phyloP scores from a whole-genome alignment of 2,888 invertebrate species.

The Sphinx pinastri region DNA sequence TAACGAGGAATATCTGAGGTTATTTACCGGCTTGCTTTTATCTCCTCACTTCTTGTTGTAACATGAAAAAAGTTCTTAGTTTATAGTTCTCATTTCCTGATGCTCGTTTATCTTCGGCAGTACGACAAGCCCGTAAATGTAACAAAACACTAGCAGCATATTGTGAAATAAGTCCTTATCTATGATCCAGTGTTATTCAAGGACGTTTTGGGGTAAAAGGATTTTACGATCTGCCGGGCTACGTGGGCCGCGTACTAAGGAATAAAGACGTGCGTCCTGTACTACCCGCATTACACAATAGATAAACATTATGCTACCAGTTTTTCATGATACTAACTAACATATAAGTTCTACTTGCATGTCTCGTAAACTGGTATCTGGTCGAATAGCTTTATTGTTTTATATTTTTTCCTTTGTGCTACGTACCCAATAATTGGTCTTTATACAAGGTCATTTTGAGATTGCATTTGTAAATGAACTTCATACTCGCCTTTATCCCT shows the following conservation, averaged over 20 bases:
- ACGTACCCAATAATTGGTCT: too few species aligned
- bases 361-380: not conserved
- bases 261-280: constrained; percentile 49
- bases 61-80: constrained; percentile 26
- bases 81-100: constrained; percentile 30
- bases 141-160: constrained; percentile 50
- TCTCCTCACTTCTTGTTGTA: constrained; percentile 7
- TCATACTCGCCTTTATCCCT: too few species aligned
- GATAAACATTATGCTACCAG: constrained; percentile 52
- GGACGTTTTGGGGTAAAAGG: constrained; percentile 56
- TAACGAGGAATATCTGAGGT: constrained; percentile 6
- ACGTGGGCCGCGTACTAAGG: constrained; percentile 56
- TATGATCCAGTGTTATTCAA: constrained; percentile 58
- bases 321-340: constrained; percentile 43
- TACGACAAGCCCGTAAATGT: constrained; percentile 33
- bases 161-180: constrained; percentile 56
- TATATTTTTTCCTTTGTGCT: not conserved
- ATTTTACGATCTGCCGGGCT: constrained; percentile 56
- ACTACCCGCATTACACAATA: constrained; percentile 54
- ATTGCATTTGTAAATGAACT: too few species aligned
- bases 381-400: not conserved
- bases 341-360: constrained; percentile 21
- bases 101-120: constrained; percentile 30
- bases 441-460: too few species aligned
- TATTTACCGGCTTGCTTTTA: constrained; percentile 8